Evolutionary conservation across 2,113 vertebrate genomes (phyloP).

Genomic region (Nycticebus coucang): DNA sequence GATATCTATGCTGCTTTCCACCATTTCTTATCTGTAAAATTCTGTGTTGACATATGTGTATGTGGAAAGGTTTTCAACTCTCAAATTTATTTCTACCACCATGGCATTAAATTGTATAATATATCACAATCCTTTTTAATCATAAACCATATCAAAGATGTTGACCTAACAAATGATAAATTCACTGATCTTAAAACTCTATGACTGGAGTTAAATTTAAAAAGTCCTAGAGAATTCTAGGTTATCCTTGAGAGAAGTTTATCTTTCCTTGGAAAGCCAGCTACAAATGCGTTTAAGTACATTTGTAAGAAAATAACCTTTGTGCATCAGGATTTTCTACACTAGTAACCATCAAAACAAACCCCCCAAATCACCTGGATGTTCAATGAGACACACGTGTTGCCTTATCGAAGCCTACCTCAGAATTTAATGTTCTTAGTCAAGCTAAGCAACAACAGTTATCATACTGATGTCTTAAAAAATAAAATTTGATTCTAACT

Average conservation of each 20-base stretch:
- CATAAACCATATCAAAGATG: constrained; percentile 5
- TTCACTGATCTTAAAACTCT: not conserved
- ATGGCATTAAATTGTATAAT: not conserved
- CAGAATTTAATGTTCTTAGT: constrained; percentile 19
- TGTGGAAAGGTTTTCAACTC: not conserved
- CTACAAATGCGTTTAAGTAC: not conserved
- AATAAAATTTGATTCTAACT: constrained; percentile 18
- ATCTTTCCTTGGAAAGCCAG: constrained; percentile 10
- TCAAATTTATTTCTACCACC: constrained; percentile 37
- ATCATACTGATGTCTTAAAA: not conserved
- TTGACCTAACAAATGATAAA: constrained; percentile 29
- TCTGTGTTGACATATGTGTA: not conserved
- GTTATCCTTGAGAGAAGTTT: constrained; percentile 16
- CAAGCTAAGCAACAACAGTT: constrained; percentile 6
- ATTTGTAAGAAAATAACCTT: constrained; percentile 3
- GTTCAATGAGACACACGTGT: not conserved
- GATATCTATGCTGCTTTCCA: not conserved
- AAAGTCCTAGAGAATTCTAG: constrained; percentile 22
- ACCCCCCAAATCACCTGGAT: not conserved
- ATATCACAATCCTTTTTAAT: constrained; percentile 16
- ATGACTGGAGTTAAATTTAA: not conserved
- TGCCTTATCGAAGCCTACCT: not conserved
- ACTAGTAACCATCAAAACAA: constrained; percentile 32
- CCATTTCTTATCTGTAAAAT: not conserved
- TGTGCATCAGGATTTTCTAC: not conserved